Evolutionary conservation across 2,797 vertebrate species (phyloP).

Genomic region (Xiphorhynchus erythropygius): DNA sequence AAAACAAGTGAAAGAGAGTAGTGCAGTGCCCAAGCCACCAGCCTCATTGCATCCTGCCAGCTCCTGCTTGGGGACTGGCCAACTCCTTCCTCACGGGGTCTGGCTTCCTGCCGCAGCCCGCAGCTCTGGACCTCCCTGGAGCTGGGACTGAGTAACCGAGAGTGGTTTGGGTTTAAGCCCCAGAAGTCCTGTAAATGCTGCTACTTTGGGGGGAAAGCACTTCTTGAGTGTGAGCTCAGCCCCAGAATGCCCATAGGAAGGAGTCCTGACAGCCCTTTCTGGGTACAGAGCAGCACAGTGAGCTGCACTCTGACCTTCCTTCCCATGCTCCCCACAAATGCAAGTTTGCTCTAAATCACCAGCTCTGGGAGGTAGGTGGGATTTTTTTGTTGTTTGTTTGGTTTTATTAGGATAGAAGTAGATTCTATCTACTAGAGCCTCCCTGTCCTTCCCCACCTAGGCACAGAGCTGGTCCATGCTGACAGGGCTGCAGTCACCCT

Average conservation of each 20-base stretch:
- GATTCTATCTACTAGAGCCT: not conserved
- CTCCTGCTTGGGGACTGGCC: not conserved
- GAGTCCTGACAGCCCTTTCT: not conserved
- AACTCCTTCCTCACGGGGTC: not conserved
- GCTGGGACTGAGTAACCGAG: not conserved
- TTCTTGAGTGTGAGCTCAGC: not conserved
- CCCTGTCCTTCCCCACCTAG: not conserved
- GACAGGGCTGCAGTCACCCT: not conserved
- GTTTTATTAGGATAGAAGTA: not conserved
- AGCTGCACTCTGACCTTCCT: not conserved
- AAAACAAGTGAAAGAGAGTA: not conserved
- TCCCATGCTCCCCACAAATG: not conserved
- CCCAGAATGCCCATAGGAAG: not conserved
- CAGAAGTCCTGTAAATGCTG: not conserved
- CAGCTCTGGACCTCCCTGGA: not conserved
- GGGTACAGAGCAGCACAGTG: not conserved
- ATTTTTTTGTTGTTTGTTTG: not conserved
- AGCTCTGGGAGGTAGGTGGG: not conserved
- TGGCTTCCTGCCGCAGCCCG: accelerated
- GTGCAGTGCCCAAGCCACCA: accelerated
- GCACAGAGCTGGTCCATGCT: not conserved
- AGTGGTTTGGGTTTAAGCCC: not conserved
- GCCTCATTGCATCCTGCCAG: not conserved
- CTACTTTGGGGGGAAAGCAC: not conserved
- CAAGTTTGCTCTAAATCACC: not conserved